Percentiles rank a stretch among this genome's conserved stretches.
phyloP scores from a whole-genome alignment of 2,797 vertebrate species.

The Agapornis canus region DNA sequence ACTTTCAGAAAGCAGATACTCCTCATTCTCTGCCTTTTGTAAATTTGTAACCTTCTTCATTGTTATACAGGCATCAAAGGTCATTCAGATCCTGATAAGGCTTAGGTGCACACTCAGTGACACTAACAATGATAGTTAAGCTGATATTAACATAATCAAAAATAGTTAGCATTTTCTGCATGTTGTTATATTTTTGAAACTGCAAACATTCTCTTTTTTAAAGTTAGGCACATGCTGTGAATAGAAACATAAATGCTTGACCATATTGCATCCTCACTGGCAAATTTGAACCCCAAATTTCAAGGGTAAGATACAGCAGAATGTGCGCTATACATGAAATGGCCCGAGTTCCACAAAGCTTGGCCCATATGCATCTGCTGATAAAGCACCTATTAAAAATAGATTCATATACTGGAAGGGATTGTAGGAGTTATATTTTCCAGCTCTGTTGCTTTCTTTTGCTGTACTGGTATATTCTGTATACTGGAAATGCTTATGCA shows the following conservation, averaged over 20 bases:
- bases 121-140: neutral
- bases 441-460: neutral
- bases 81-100: neutral
- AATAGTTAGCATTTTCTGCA: neutral
- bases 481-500: neutral
- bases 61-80: neutral
- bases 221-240: neutral
- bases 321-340: neutral
- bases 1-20: neutral
- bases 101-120: neutral
- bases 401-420: neutral
- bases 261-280: neutral
- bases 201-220: neutral
- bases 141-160: neutral
- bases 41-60: neutral
- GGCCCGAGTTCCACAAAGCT: neutral
- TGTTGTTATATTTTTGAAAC: neutral
- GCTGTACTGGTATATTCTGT: neutral
- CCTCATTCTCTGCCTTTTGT: neutral
- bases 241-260: neutral
- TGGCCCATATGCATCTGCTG: neutral
- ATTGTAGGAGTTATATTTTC: neutral
- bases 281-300: neutral
- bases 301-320: neutral
- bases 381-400: neutral